phyloP scores from a whole-genome alignment of 2,888 invertebrate genomes.

The Esperia sulphurella region DNA sequence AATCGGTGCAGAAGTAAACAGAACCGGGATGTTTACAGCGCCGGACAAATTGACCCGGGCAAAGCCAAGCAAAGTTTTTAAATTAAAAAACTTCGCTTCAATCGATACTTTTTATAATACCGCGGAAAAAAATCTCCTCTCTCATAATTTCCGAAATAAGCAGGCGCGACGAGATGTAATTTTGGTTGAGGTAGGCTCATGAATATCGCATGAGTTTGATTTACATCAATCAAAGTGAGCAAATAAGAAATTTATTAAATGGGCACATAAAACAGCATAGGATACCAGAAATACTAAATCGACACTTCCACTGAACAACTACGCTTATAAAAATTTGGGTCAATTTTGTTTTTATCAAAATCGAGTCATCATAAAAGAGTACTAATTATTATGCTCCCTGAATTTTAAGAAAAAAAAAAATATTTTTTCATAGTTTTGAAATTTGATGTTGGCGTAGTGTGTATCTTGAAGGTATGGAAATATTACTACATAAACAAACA shows the following conservation, averaged over 20 bases:
- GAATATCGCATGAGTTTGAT: neutral
- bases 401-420: no score
- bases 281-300: no score
- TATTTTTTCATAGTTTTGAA: no score
- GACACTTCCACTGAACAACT: no score
- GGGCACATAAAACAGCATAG: no score
- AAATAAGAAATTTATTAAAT: neutral
- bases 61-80: constrained; percentile 23
- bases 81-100: constrained; percentile 39
- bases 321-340: no score
- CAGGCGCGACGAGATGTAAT: neutral
- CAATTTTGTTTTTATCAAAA: no score
- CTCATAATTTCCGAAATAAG: neutral
- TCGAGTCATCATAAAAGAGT: no score
- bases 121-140: neutral
- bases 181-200: neutral
- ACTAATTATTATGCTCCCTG: no score
- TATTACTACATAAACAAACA: no score
- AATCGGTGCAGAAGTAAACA: constrained; percentile 2
- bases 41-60: constrained; percentile 20
- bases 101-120: constrained; percentile 16
- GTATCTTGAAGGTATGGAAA: no score
- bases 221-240: neutral
- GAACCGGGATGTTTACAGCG: constrained; percentile 15
- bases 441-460: no score